Conservation (phyloP, 2,888 invertebrate species). For the Trichogramma evanescens region DNA sequence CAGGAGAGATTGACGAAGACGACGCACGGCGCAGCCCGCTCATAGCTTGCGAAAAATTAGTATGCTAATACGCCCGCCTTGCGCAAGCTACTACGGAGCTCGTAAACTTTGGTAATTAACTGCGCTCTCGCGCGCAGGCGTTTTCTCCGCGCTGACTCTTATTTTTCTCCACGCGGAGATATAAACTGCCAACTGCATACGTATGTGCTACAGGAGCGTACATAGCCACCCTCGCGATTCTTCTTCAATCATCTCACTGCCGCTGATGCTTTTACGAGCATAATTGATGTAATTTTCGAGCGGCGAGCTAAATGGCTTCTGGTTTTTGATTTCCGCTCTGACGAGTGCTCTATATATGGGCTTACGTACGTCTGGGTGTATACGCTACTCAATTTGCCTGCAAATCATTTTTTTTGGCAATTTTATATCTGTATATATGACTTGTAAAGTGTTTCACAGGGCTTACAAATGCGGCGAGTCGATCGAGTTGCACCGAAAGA, state of each 20-base stretch:
- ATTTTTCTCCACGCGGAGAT: neutral
- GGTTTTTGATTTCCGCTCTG: constrained; percentile 5
- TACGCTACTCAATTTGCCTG: too few relatives aligned
- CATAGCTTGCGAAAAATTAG: constrained; percentile 35
- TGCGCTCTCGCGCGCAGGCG: constrained; percentile 20
- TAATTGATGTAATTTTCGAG: constrained; percentile 12
- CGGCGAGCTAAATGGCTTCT: neutral
- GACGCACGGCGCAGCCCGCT: neutral
- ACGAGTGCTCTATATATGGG: neutral
- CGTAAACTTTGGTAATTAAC: constrained; percentile 43
- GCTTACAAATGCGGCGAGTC: too few relatives aligned
- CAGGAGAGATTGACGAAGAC: constrained; percentile 9
- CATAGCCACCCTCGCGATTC: constrained; percentile 14
- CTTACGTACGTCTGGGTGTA: neutral
- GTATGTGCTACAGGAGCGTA: too few relatives aligned
- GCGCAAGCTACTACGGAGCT: constrained; percentile 23
- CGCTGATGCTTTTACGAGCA: constrained; percentile 5
- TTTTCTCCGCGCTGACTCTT: constrained; percentile 15
- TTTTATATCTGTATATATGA: too few relatives aligned
- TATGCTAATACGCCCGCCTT: constrained; percentile 37
- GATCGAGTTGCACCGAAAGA: too few relatives aligned
- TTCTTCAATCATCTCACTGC: constrained; percentile 5
- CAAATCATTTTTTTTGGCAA: too few relatives aligned
- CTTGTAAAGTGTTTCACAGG: too few relatives aligned
- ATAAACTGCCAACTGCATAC: too few relatives aligned